A percentile compares a stretch with the other conserved stretches of the same genome.
Evolutionary conservation across 1,140 invertebrate genomes (phyloP).

Genomic region (Theocolax elegans): DNA sequence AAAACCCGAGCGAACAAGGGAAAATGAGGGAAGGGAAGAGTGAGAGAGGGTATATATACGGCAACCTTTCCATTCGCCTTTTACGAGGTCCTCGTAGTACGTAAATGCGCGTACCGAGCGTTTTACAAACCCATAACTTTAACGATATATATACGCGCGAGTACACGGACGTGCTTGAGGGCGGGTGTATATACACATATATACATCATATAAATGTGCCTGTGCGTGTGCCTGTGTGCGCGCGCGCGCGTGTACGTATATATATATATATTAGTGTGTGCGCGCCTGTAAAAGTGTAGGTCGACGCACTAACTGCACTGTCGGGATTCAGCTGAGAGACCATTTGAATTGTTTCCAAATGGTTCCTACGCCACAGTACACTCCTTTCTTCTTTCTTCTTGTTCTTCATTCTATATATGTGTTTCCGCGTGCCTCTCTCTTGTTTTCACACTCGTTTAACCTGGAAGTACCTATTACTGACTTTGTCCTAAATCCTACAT

Average conservation of each 20-base stretch:
- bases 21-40: background rate
- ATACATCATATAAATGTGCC: too few relatives aligned
- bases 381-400: background rate
- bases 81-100: conserved; percentile 44
- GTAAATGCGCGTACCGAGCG: conserved; percentile 36
- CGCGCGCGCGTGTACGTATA: background rate
- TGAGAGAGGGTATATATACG: too few relatives aligned
- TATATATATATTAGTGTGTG: background rate
- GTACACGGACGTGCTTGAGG: too few relatives aligned
- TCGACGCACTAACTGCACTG: conserved; percentile 22
- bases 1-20: background rate
- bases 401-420: background rate
- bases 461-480: conserved; percentile 23
- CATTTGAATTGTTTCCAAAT: conserved; percentile 42
- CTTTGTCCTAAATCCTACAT: conserved; percentile 28
- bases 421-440: background rate
- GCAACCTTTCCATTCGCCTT: conserved; percentile 37
- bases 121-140: conserved; percentile 44
- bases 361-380: background rate
- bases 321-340: conserved; percentile 20
- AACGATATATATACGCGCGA: conserved; percentile 31
- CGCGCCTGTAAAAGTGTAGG: background rate
- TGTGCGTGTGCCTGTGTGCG: background rate
- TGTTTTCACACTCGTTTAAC: background rate
- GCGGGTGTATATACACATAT: background rate